These are phyloP conservation scores for Andrena dorsata DNA, from an alignment of 2,888 invertebrate genomes.

Conservation along the genomic window DNA sequence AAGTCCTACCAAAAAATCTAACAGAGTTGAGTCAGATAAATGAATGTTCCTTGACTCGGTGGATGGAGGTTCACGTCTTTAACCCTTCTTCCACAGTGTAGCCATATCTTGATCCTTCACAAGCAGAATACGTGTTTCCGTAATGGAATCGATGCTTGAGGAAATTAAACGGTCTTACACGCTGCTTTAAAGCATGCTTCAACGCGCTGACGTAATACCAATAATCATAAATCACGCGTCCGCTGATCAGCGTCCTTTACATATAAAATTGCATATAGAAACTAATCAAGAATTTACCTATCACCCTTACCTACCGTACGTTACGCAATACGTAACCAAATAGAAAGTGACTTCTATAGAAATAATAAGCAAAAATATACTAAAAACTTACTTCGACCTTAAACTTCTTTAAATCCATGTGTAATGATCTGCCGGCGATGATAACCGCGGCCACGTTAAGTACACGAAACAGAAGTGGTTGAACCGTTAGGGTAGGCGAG, in stretches of 20 bases:
- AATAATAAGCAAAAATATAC: no score
- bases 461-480: slow-evolving; percentile 8
- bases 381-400: no score
- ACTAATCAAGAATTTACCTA: not conserved
- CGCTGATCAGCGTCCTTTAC: not conserved
- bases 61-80: not conserved
- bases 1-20: not conserved
- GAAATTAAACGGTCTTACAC: slow-evolving; percentile 3
- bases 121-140: slow-evolving; percentile 1
- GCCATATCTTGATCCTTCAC: not conserved
- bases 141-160: slow-evolving; percentile 8
- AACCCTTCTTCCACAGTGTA: not conserved
- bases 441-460: slow-evolving; percentile 24
- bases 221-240: not conserved
- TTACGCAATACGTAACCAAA: no score
- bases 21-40: not conserved
- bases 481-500: not conserved
- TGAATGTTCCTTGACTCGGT: not conserved
- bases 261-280: not conserved
- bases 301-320: no score
- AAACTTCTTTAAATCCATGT: no score
- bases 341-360: no score
- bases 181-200: not conserved
- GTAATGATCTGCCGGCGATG: not conserved
- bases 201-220: not conserved